Conservation (phyloP, 2,113 vertebrate species). For the Dipodomys merriami region DNA sequence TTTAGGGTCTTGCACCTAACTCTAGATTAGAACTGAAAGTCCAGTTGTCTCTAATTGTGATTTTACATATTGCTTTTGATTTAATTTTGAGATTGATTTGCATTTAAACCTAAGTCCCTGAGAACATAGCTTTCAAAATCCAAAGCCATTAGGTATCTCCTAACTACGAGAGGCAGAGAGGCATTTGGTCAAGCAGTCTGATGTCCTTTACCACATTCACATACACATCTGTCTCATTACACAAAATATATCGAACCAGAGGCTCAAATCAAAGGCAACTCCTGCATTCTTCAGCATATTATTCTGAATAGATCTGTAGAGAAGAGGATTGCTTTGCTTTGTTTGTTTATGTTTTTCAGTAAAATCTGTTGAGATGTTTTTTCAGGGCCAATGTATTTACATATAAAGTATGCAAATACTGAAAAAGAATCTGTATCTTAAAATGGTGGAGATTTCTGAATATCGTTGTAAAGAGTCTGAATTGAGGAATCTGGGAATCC, state of each 20-base stretch:
- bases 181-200: not conserved
- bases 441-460: not conserved
- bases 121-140: not conserved
- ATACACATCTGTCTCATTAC: not conserved
- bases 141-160: not conserved
- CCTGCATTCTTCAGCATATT: not conserved
- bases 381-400: not conserved
- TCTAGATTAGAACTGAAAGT: not conserved
- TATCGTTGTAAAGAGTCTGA: not conserved
- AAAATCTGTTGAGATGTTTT: not conserved
- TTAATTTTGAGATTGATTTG: not conserved
- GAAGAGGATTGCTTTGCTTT: not conserved
- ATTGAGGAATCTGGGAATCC: not conserved
- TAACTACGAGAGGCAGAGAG: not conserved
- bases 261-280: not conserved
- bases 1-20: not conserved
- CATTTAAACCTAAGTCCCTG: not conserved
- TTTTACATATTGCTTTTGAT: not conserved
- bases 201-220: not conserved
- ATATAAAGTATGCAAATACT: not conserved
- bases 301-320: not conserved
- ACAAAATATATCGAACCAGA: not conserved
- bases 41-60: not conserved
- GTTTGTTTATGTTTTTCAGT: not conserved
- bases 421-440: not conserved